These are phyloP conservation scores for Gymnocephalus cernua DNA, from an alignment of 2,113 vertebrate genomes.

Conservation along the genomic window DNA sequence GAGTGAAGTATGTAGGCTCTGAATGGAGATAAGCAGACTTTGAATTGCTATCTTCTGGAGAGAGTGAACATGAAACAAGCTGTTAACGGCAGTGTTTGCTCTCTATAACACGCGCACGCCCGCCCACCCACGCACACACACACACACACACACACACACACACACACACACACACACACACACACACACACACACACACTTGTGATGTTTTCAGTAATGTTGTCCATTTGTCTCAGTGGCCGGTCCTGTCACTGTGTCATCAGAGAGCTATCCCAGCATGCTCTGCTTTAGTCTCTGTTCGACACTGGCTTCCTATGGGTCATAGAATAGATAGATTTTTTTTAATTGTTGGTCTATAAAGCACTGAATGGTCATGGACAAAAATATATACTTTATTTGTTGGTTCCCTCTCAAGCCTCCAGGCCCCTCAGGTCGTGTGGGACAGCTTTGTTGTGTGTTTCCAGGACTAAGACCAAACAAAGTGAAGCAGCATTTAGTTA, in stretches of 20 bases:
- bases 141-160: no score
- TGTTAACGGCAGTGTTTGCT: conserved; percentile 28
- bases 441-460: no score
- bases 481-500: no score
- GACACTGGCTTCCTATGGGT: not conserved
- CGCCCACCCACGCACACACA: not conserved
- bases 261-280: conserved; percentile 48
- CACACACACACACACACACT: conserved; percentile 18
- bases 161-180: not conserved
- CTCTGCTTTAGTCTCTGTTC: conserved; percentile 44
- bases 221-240: conserved; percentile 65
- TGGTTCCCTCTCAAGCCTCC: no score
- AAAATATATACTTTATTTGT: no score
- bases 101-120: not conserved
- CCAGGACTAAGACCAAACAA: no score
- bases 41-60: conserved; percentile 36
- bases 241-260: conserved; percentile 59
- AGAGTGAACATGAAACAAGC: conserved; percentile 6
- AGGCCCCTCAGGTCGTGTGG: no score
- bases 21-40: conserved; percentile 43
- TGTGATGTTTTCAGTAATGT: conserved; percentile 49
- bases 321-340: no score
- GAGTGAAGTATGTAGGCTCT: conserved; percentile 23
- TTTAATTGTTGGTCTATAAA: no score
- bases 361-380: no score